Evolutionary conservation across 1,140 invertebrate species (phyloP).

Genomic region (Bradynema listronoti): DNA sequence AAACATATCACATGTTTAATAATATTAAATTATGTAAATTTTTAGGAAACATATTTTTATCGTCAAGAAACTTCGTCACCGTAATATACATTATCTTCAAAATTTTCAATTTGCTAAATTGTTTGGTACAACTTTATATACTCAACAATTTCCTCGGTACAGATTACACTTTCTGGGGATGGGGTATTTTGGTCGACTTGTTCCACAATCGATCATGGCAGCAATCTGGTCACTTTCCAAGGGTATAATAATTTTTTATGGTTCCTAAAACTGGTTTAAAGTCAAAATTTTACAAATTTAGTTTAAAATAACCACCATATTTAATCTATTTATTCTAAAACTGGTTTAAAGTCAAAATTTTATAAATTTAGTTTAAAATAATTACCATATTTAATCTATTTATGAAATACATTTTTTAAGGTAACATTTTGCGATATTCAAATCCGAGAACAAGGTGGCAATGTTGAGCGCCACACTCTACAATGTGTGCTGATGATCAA

Average conservation of each 20-base stretch:
- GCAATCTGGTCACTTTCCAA: conserved; percentile 59
- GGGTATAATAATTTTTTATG: too few species aligned
- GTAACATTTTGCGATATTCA: conserved; percentile 59
- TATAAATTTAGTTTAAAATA: too few species aligned
- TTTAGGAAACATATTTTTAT: too few species aligned
- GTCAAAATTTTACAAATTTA: too few species aligned
- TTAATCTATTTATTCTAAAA: too few species aligned
- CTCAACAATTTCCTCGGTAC: conserved; percentile 60
- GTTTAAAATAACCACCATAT: too few species aligned
- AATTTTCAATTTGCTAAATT: conserved; percentile 67
- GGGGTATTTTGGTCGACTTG: conserved; percentile 59
- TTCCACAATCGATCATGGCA: conserved; percentile 58
- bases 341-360: too few species aligned
- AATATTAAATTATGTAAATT: too few species aligned
- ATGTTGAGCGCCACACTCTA: conserved; percentile 39
- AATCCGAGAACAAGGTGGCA: conserved; percentile 29
- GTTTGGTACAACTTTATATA: conserved; percentile 65
- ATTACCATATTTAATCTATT: too few species aligned
- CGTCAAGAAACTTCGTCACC: conserved; percentile 45
- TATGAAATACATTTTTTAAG: too few species aligned
- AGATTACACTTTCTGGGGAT: conserved; percentile 60
- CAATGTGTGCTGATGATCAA: conserved; percentile 58
- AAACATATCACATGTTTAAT: too few species aligned
- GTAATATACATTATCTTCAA: conserved; percentile 45
- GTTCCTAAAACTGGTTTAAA: too few species aligned